Evolutionary conservation across 2,797 vertebrate genomes (phyloP), one percentile per base, ranked within the genome.

Genomic region (Darevskia mixta): DNA sequence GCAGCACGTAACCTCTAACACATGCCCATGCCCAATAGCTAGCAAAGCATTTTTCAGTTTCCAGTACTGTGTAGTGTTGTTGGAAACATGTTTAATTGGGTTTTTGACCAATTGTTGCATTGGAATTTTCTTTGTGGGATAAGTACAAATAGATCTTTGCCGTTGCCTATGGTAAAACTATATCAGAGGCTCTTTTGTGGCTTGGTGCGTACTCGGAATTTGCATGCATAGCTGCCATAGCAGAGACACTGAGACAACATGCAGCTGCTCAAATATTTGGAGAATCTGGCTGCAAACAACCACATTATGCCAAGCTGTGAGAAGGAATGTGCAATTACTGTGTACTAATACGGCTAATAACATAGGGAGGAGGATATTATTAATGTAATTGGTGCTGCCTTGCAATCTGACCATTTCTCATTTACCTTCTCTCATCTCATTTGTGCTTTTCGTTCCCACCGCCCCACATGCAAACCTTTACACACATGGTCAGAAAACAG

Each of bases 201-300:
- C 5, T 25, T 45, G 61, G 38, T 25, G 55, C 25, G 38, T 80
- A 29, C 67, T 79, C 64, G 18, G 3, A 32, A 85, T 84, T 43
- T 73, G 38, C 35, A 72, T 20, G n/a, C 5, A 79, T 66, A 85
- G 79, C 69, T 80, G 23, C 15, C 69, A 23, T n/a, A 86, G 64
- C 10, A 38, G 18, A 71, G 27, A n/a, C 7, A 23, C 25, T 27
- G 27, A 64, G 64, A 80, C 23, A 29, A 23, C 76, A 35, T 75
- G 17, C 69, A 85, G 82, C 77, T 88, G 83, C 55, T 85, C 79
- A 88, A 85, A 88, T 85, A 85, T 88, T 85, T 80, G 83, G 69
- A 49, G 78, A 85, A 85, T 25, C 77, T 75, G 32, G 58, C 29
- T 88, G 41, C 41, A 85, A 85, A 81, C 20, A 80, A 80, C 15